Evolutionary conservation across 2,113 vertebrate species (phyloP), one percentile per base, ranked within the genome.

Genomic region (Cathartes aura): DNA sequence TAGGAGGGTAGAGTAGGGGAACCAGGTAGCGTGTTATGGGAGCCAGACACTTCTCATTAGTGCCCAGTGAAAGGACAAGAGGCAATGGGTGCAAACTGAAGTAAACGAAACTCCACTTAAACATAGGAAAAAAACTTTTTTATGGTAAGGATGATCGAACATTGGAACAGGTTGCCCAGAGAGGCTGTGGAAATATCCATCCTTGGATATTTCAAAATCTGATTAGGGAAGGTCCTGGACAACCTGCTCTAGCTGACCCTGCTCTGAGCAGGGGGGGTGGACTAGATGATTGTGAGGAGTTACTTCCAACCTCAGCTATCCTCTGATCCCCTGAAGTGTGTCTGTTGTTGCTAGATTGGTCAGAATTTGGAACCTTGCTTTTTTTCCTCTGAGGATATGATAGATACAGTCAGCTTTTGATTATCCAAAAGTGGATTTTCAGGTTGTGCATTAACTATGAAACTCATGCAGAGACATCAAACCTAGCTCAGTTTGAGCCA

Each of bases 361-460:
- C 17, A 68, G 48, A 93, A 75, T 63, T 75, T 40, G 22, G 32
- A 83, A 45, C 2, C 3, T 43, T 42, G 42, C 1, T 59, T 34
- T 43, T 36, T 14, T 1, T 3, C 15, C 29, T 42, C 15, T 1
- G 1, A 19, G 10, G 21, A 53, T 38, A 59, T n/a, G 24, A 76
- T 4, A 74, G 47, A 86, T 56, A 52, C 2, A 80, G 38, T 58
- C 38, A 80, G 8, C 9, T 91, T 87, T 55, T 71, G 56, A 73
- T 63, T 29, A 91, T 34, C 24, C 24, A 53, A 27, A 90, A 62
- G 29, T 29, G 34, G 47, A 68, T 81, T 72, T 83, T 67, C 67
- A 53, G 38, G 18, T 71, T 87, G 15, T 63, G 6, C 8, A 63
- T 40, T 58, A 75, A 67, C 34, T 32, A 19, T 22, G 42, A 83